Base-by-base conservation (phyloP, 2,113 vertebrate species). In the Beaufortia kweichowensis region DNA sequence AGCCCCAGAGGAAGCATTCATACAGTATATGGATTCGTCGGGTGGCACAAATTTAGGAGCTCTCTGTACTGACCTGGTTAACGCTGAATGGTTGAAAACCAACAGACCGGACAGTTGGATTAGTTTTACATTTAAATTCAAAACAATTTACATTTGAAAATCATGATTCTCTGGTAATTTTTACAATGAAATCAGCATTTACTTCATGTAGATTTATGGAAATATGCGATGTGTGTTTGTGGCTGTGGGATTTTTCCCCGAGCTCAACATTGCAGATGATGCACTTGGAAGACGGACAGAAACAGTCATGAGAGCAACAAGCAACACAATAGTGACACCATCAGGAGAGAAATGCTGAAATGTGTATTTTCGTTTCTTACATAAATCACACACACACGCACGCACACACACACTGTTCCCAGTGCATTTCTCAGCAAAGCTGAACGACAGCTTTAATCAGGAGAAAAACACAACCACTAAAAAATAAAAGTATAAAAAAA, bases 321-420 rank as follows among this genome's bases (percentile, higher is more conserved):
- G 31, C 72, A 77, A 74, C 77, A 84, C 88, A 90, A 92, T 86
- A 92, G 90, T 88, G 91, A 91, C 91, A 87, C 89, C 91, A 78
- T 85, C 89, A 92, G 91, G 91, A 76, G 28, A 60, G 17, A 62
- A 72, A 72, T 9, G 28, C 15, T 55, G 7, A 48, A n/a, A 72
- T n/a, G 48, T 14, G 43, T 46, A 46, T 46, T 46, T 46, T 15
- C 11, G 12, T 15, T 17, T 15, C 43, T 46, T 6, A 53, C 7
- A 53, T 21, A 53, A 21, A 26, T 11, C 56, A 59, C 24, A 14
- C 56, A 26, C 21, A 12, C 21, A 59, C n/a, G 6, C 53, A 48
- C 17, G 66, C n/a, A 69, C 24, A 65, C 48, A 48, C 61, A 76
- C 23, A 76, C 24, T 56, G 53, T 57, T 63, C 29, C n/a, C 50